Evolutionary conservation across 2,113 vertebrate species (phyloP), one percentile per base, ranked within the genome.

Genomic region (Brachypteracias leptosomus): DNA sequence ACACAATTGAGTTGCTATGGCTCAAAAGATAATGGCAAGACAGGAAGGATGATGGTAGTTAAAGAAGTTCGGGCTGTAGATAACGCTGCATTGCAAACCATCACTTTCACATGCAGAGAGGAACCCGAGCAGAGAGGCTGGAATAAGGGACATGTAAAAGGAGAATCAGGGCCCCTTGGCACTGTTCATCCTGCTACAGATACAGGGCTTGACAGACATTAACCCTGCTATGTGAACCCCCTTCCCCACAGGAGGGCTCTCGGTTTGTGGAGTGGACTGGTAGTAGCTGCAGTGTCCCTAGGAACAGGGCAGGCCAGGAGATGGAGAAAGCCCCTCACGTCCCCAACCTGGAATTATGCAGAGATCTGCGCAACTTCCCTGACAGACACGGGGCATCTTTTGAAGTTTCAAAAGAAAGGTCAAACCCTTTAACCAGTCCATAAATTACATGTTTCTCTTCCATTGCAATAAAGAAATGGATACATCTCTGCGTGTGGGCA

Each of bases 81-180:
- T 85, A 93, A 93, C 47, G n/a, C 31, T 28, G 19, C 40, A 88
- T 74, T 35, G 7, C 70, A 89, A n/a, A 73, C 87, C 87, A 83
- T 90, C 85, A 80, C 85, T 95, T 96, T 95, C 93, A 84, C 68
- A 65, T 40, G 71, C 89, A 93, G 55, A 83, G 93, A 84, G 93
- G 92, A 95, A 94, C 75, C 29, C 3, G 0, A 59, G 72, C 80
- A 90, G 49, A 74, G 25, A 62, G 54, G 52, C n/a, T 88, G 78
- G 36, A 90, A 70, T 21, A 76, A 55, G 42, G 52, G 59, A 47
- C 14, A 18, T 29, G 47, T 16, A 52, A 90, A 96, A 94, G 79
- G 72, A 91, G 85, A 92, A 96, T 85, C 85, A 35, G 59, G 46
- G 66, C 28, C 57, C 82, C 36, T 35, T 33, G 65, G 42, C 65